Conservation (phyloP, 2,888 invertebrate genomes). For the Harpalus rubripes region DNA sequence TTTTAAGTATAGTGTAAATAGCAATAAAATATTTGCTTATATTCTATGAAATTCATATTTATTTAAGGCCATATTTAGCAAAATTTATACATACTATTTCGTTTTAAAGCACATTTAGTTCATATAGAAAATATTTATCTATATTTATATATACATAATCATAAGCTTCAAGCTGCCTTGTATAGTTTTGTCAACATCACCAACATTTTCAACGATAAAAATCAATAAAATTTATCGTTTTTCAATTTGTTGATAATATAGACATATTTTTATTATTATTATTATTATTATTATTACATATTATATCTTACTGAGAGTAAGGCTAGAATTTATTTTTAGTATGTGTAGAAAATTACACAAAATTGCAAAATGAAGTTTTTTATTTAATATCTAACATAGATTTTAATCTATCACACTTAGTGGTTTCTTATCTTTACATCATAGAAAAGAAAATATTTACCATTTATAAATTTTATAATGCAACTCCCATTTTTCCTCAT, state of each 20-base stretch:
- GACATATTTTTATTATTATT: background rate
- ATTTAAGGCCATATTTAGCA: constrained; percentile 55
- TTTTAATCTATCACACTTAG: background rate
- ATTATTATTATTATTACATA: too few relatives aligned
- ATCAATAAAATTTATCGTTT: background rate
- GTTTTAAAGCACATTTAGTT: constrained; percentile 54
- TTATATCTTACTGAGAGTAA: background rate
- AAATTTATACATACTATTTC: constrained; percentile 53
- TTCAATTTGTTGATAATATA: background rate
- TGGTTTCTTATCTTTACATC: background rate
- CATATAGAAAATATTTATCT: constrained; percentile 55
- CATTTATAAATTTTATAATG: background rate
- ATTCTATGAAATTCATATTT: constrained; percentile 40
- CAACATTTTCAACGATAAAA: background rate
- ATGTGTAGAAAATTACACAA: background rate
- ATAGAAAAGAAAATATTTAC: background rate
- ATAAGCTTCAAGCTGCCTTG: constrained; percentile 58
- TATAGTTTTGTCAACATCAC: background rate
- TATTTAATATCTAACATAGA: background rate
- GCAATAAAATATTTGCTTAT: constrained; percentile 35
- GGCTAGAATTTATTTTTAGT: background rate
- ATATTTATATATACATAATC: constrained; percentile 49
- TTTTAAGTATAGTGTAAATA: background rate
- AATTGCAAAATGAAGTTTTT: background rate
- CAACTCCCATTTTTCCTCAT: too few relatives aligned